A percentile compares a stretch with the other conserved stretches of the same genome.
phyloP scores from a whole-genome alignment of 2,888 invertebrate species.

The Ectemnius lituratus region DNA sequence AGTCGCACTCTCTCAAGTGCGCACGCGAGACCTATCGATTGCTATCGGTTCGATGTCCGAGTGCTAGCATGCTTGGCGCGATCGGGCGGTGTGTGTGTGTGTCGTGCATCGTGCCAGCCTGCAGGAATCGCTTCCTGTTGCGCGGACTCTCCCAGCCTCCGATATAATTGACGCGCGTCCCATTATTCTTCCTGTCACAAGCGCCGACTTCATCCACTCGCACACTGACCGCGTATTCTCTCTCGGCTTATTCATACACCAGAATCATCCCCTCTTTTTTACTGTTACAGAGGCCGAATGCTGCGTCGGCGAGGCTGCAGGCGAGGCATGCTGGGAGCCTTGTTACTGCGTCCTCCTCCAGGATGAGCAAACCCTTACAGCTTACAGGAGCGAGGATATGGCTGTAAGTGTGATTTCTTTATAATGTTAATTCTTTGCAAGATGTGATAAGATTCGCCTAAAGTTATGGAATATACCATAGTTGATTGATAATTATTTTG shows the following conservation, averaged over 20 bases:
- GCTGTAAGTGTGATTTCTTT: conserved; percentile 81
- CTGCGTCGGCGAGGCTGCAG: conserved; percentile 79
- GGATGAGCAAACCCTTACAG: conserved; percentile 86
- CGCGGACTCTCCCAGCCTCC: conserved; percentile 29
- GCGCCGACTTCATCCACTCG: conserved; percentile 32
- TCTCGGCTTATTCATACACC: conserved; percentile 34
- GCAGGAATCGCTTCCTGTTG: conserved; percentile 17
- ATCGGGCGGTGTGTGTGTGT: not conserved
- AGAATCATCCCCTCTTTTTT: conserved; percentile 24
- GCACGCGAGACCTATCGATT: conserved; percentile 39
- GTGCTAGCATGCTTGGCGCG: too few species aligned
- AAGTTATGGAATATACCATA: too few species aligned
- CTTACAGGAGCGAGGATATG: conserved; percentile 88
- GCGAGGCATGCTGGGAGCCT: conserved; percentile 86
- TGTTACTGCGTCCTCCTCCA: conserved; percentile 89
- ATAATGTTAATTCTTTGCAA: not conserved
- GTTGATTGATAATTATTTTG: too few species aligned
- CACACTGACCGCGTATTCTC: conserved; percentile 34
- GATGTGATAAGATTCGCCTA: too few species aligned
- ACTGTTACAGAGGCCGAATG: conserved; percentile 77
- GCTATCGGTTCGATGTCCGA: conserved; percentile 30
- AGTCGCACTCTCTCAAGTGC: not conserved
- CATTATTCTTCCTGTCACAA: conserved; percentile 50
- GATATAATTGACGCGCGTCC: conserved; percentile 43
- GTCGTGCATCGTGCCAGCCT: not conserved